Evolutionary conservation across 2,113 vertebrate genomes (phyloP).

Genomic region (Puntigrus tetrazona): DNA sequence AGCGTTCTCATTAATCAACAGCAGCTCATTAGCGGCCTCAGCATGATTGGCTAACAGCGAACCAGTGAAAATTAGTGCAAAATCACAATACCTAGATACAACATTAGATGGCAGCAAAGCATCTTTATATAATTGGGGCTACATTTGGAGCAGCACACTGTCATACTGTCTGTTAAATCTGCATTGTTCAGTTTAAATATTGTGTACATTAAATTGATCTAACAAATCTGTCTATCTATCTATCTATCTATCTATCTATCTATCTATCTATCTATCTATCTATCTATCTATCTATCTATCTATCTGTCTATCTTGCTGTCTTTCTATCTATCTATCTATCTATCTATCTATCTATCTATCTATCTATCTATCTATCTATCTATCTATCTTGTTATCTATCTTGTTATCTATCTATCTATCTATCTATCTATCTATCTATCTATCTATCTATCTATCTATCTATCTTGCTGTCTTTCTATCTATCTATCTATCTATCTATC

Average conservation of each 20-base stretch:
- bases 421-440: not conserved
- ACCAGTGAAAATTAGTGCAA: not conserved
- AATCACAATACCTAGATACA: not conserved
- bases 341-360: too few species aligned
- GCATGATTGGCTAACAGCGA: slow-evolving; percentile 19
- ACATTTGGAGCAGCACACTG: not conserved
- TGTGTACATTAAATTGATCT: not conserved
- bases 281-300: fast-evolving
- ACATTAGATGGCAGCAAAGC: slow-evolving; percentile 44
- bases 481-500: not conserved
- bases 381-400: not conserved
- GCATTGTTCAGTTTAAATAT: not conserved
- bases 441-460: not conserved
- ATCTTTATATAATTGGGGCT: not conserved
- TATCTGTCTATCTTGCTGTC: not conserved
- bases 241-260: fast-evolving
- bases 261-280: not conserved
- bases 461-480: not conserved
- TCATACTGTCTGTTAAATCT: not conserved
- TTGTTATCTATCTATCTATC: fast-evolving
- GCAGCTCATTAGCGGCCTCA: slow-evolving; percentile 31
- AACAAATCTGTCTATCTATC: not conserved
- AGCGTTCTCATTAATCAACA: not conserved
- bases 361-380: not conserved
- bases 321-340: too few species aligned